Evolutionary conservation across 2,888 invertebrate genomes (phyloP), one percentile per base, ranked within the genome.

Genomic region (Scelioninae gen. 1): DNA sequence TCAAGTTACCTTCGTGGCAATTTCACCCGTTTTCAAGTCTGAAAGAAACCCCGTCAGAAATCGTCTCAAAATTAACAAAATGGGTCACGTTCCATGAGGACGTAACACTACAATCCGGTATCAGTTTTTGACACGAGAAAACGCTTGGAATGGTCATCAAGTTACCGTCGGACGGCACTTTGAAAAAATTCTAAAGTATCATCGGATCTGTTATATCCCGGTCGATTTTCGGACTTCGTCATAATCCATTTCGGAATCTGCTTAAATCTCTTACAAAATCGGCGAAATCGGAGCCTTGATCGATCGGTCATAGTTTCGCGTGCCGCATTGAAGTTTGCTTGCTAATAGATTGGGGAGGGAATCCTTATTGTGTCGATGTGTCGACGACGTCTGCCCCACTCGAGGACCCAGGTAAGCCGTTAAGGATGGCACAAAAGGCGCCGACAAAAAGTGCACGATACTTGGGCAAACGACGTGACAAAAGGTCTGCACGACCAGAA

Each of bases 261-360:
- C n/a, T n/a, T n/a, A n/a, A n/a, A n/a, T n/a, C n/a, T n/a, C n/a
- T n/a, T n/a, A n/a, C n/a, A 53, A 58, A 66, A 74, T 74, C 55
- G 11, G 43, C 15, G 62, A 78, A 83, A 80, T 56, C 68, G 60
- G 71, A 81, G 72, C 56, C 51, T 40, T 47, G 81, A 84, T 84
- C 83, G 76, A 82, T 84, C 66, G 47, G 40, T 38, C 75, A 55
- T 34, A 45, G 53, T 80, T 72, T 74, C 60, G 66, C 78, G 82
- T 83, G 74, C 62, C 74, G 43, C 0, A 45, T 75, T 40, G 23
- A 72, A 56, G 53, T 11, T n/a, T 49, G 65, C 45, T 84, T 86
- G 85, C 88, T 91, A 91, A 91, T 90, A 90, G 91, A 87, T 84
- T 86, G 86, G 87, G 88, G 86, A 87, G 89, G 86, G 87, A 56